phyloP scores from a whole-genome alignment of 2,113 vertebrate species.

The human (Homo sapiens) region DNA sequence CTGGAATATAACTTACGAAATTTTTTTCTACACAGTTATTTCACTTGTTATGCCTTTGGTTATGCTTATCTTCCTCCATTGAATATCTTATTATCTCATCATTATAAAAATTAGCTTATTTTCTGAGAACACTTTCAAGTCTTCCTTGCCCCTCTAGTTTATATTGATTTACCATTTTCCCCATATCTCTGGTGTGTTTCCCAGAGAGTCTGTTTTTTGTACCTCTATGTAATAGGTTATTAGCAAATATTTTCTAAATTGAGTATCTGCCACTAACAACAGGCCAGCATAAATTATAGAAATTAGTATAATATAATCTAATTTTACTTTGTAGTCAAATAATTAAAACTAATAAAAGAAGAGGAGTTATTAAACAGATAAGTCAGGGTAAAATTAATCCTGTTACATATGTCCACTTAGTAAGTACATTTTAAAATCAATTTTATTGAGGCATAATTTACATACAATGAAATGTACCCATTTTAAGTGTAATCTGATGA shows the following conservation, averaged over 20 bases:
- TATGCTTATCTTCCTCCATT: background rate
- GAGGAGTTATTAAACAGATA: background rate
- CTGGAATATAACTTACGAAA: background rate
- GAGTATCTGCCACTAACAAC: background rate
- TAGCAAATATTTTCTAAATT: slow-evolving; percentile 1
- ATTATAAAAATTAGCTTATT: background rate
- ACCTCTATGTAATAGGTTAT: background rate
- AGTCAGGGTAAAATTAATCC: slow-evolving; percentile 21
- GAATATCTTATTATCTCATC: background rate
- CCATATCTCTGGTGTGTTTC: too few relatives aligned
- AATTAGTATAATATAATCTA: background rate
- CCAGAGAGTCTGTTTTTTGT: background rate
- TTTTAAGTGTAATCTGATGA: background rate
- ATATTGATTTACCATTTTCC: background rate
- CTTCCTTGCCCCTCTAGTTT: background rate
- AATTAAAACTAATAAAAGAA: background rate
- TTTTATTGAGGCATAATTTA: background rate
- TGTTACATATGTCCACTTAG: background rate
- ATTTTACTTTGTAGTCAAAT: slow-evolving; percentile 28
- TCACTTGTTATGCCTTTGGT: background rate
- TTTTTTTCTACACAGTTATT: background rate
- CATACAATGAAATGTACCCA: background rate
- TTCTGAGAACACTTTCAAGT: background rate
- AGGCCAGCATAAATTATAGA: background rate
- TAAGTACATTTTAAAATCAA: slow-evolving; percentile 22